phyloP scores from a whole-genome alignment of 2,888 invertebrate genomes.

The Cecidostiba fungosa region DNA sequence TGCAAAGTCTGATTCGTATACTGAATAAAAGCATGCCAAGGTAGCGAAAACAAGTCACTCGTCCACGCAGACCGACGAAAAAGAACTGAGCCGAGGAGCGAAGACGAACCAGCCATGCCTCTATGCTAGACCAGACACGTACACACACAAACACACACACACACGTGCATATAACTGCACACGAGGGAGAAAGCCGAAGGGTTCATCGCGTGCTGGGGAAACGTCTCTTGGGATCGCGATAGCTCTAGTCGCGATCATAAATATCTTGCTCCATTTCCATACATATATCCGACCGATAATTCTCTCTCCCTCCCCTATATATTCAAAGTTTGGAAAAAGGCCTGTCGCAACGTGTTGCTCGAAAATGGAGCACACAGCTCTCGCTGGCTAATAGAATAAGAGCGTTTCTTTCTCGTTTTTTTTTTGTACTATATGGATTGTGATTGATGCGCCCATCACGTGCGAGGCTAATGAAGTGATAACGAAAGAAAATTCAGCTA shows the following conservation, averaged over 20 bases:
- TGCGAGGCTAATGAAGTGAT: background rate
- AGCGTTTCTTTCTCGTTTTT: no score
- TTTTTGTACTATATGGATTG: background rate
- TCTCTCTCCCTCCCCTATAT: background rate
- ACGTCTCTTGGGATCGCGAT: conserved; percentile 68
- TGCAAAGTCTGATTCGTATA: no score
- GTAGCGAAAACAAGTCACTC: background rate
- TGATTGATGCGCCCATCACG: background rate
- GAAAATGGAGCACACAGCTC: background rate
- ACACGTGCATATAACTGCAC: background rate
- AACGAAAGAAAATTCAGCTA: conserved; percentile 3
- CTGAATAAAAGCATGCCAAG: background rate
- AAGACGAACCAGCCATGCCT: conserved; percentile 33
- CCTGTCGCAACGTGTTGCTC: conserved; percentile 38
- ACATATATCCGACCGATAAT: conserved; percentile 39
- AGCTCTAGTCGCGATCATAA: conserved; percentile 51
- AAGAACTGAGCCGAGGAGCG: conserved; percentile 61
- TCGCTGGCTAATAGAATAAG: no score
- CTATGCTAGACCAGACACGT: background rate
- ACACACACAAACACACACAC: background rate
- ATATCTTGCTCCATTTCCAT: conserved; percentile 56
- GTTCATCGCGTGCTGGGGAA: conserved; percentile 74
- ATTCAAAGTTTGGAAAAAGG: background rate
- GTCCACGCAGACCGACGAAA: conserved; percentile 64
- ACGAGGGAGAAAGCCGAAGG: conserved; percentile 47